Conservation (phyloP, 2,888 invertebrate species). For the Odontothrips loti region DNA sequence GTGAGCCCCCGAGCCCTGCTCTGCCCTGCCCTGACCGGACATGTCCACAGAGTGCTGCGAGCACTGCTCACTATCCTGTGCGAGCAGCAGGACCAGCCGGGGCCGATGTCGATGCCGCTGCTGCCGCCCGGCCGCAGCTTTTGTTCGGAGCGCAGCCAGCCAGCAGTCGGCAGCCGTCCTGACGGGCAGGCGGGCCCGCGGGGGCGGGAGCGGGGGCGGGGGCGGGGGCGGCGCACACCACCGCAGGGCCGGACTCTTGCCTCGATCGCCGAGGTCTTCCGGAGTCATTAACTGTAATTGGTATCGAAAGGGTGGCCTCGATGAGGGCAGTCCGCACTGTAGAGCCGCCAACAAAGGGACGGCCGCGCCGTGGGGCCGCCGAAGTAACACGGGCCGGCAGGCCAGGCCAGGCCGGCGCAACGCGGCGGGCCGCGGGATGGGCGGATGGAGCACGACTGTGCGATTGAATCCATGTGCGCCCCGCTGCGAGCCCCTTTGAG, state of each 20-base stretch:
- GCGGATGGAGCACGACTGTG: background rate
- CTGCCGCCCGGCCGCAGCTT: too few species aligned
- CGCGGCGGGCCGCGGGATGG: background rate
- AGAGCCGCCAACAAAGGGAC: too few species aligned
- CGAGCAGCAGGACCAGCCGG: too few species aligned
- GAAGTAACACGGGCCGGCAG: background rate
- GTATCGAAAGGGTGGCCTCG: constrained; percentile 31
- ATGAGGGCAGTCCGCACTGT: too few species aligned
- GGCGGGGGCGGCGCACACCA: background rate
- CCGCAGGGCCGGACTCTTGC: background rate
- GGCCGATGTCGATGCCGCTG: too few species aligned
- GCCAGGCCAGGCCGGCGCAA: background rate
- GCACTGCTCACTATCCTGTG: too few species aligned
- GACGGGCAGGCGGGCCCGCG: background rate
- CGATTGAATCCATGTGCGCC: too few species aligned
- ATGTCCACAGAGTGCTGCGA: too few species aligned
- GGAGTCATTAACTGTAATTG: constrained; percentile 36
- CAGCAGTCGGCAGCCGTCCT: background rate
- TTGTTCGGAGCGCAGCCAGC: background rate
- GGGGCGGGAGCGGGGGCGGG: background rate
- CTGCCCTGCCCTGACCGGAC: too few species aligned
- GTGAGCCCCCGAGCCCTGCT: too few species aligned
- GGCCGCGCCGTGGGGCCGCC: background rate
- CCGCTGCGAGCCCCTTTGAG: too few species aligned
- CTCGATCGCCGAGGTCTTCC: constrained; percentile 38